Percentiles rank a stretch among this genome's conserved stretches.
These are phyloP conservation scores for Brachionus sp. DNA, from an alignment of 1,140 invertebrate genomes.

Conservation along the genomic window DNA sequence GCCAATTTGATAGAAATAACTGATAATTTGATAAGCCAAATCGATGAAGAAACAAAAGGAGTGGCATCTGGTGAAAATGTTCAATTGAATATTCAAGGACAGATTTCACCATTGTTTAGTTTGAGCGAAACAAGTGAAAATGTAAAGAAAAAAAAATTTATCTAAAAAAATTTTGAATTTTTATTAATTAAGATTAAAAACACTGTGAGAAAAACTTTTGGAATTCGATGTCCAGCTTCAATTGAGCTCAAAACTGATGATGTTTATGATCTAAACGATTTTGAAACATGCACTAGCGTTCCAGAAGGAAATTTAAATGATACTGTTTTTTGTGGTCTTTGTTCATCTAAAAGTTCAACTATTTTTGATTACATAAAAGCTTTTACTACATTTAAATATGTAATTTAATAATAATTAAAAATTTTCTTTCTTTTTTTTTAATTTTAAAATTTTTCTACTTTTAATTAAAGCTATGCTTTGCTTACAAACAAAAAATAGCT, in stretches of 20 bases:
- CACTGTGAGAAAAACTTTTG: not conserved
- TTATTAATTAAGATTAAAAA: not conserved
- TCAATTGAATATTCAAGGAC: not conserved
- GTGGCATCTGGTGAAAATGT: not conserved
- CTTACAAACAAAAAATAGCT: slow-evolving; percentile 6
- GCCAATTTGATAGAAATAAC: not conserved
- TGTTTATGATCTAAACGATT: not conserved
- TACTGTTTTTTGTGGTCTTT: slow-evolving; percentile 41
- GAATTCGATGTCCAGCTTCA: slow-evolving; percentile 37
- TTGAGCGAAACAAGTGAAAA: not conserved
- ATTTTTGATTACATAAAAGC: not conserved
- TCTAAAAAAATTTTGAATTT: not conserved
- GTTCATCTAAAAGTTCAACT: not conserved
- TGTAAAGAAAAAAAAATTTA: not conserved
- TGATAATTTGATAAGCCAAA: not conserved
- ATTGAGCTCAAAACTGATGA: not conserved
- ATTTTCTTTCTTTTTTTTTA: not conserved
- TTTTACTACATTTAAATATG: not conserved
- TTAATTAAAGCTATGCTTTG: slow-evolving; percentile 40
- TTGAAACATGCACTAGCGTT: slow-evolving; percentile 6
- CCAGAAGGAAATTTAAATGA: not conserved
- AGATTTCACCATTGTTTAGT: not conserved
- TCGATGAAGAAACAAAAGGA: slow-evolving; percentile 3
- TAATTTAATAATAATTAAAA: not conserved
- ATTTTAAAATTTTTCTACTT: not conserved